phyloP scores from a whole-genome alignment of 2,113 vertebrate species.

The Rhadina sibilatrix region DNA sequence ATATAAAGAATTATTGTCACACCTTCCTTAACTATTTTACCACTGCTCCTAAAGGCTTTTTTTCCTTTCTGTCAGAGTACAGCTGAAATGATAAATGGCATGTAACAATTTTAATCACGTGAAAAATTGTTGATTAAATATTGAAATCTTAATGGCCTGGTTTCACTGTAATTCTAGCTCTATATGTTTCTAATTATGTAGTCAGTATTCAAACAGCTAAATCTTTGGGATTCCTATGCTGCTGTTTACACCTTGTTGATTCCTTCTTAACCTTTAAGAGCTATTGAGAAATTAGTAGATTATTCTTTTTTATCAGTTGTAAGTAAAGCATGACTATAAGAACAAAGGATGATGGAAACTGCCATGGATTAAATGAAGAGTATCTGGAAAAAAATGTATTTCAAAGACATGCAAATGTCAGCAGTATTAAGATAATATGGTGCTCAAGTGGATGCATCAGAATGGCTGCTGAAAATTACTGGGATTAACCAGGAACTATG shows the following conservation, averaged over 20 bases:
- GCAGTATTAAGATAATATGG: conserved; percentile 39
- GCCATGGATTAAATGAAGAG: conserved; percentile 8
- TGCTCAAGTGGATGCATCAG: conserved; percentile 51
- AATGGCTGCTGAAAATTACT: conserved; percentile 62
- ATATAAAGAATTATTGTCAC: background rate
- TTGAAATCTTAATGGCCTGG: background rate
- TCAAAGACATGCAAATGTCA: conserved; percentile 58
- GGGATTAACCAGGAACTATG: conserved; percentile 49
- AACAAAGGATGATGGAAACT: conserved; percentile 13
- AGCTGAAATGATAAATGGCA: background rate
- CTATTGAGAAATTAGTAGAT: conserved; percentile 36
- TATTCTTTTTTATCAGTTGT: conserved; percentile 1
- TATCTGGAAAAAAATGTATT: conserved; percentile 8
- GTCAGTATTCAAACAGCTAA: background rate
- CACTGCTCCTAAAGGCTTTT: background rate
- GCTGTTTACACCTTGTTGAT: conserved; percentile 35
- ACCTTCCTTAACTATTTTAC: conserved; percentile 21
- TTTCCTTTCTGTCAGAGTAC: background rate
- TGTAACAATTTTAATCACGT: background rate
- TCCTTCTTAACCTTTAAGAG: conserved; percentile 34
- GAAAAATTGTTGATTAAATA: conserved; percentile 29
- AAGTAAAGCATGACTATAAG: background rate
- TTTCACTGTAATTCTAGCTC: background rate
- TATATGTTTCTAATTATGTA: background rate
- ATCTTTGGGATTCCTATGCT: background rate